A percentile compares a stretch with the other conserved stretches of the same genome.
These are phyloP conservation scores for Xenopus borealis DNA, from an alignment of 2,113 vertebrate species.

Conservation along the genomic window DNA sequence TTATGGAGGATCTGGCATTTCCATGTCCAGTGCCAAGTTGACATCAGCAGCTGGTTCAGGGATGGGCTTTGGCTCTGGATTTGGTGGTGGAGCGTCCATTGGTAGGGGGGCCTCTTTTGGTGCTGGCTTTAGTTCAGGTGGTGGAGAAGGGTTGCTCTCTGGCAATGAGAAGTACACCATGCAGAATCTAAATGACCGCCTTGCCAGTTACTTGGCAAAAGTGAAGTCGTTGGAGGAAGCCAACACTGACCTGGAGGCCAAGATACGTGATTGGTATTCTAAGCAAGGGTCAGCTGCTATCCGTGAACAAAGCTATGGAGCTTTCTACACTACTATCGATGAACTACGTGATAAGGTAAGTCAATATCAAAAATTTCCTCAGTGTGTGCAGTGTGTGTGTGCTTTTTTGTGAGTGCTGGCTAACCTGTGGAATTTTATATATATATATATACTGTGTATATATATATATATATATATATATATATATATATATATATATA, in stretches of 20 bases:
- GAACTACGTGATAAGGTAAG: conserved; percentile 69
- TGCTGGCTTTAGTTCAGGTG: conserved; percentile 17
- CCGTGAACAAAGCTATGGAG: conserved; percentile 57
- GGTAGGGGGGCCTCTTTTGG: conserved; percentile 21
- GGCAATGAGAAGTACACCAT: conserved; percentile 82
- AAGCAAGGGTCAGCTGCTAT: conserved; percentile 60
- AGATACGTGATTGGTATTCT: conserved; percentile 71
- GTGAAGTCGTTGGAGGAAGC: conserved; percentile 68
- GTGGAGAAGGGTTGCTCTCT: conserved; percentile 61
- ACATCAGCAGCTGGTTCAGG: conserved; percentile 29
- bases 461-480: too few species aligned
- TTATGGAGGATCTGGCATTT: conserved; percentile 49
- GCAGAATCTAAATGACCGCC: conserved; percentile 85
- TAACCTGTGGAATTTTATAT: too few species aligned
- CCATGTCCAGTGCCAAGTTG: conserved; percentile 3
- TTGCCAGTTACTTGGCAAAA: conserved; percentile 80
- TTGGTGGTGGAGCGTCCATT: conserved; percentile 21
- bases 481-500: too few species aligned
- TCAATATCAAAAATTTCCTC: too few species aligned
- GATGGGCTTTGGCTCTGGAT: conserved; percentile 39
- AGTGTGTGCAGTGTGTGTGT: too few species aligned
- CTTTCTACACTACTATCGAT: conserved; percentile 62
- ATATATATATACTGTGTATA: too few species aligned
- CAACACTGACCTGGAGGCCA: conserved; percentile 68
- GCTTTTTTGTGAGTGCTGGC: too few species aligned